Base-by-base conservation (phyloP, 2,888 invertebrate species). In the Boloria euphrosyne region DNA sequence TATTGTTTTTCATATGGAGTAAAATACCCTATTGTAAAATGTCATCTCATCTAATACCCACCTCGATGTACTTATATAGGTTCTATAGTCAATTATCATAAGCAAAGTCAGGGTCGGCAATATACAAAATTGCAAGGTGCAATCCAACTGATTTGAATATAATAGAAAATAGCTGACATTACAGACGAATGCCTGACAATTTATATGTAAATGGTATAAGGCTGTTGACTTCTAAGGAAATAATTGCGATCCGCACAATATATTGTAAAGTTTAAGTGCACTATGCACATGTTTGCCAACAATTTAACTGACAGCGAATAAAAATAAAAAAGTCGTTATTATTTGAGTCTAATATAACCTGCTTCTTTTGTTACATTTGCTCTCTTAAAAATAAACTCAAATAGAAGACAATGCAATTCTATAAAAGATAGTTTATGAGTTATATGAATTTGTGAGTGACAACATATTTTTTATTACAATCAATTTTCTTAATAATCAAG, bases 131-230 rank as follows among this genome's bases (percentile, higher is more conserved):
- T 18, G 46, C 38, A 13, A 38, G 31, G 27, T 46, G 6, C 51
- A 17, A n/a, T 14, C 16, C 43, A 18, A 50, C 79, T 78, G 78
- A 86, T 87, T 88, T 87, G 84, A 88, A 88, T 87, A 86, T 84
- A 88, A 87, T 88, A 86, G 82, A 83, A 83, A 81, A 86, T 82
- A 80, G 80, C 76, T 70, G 71, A 76, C 75, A 79, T 76, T 78
- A 77, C 77, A 70, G 58, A 66, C 60, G 69, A 57, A 67, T 62
- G 60, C 31, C 54, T 67, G 73, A 75, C 81, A 83, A 84, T 85
- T 84, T 85, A 82, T 80, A 87, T 84, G 85, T 82, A 80, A 85
- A 84, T 72, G 70, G 72, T 76, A 78, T 77, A 74, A 74, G 74
- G 68, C 78, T 80, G 80, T 77, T 71, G 65, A 71, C 75, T 63